Base-by-base conservation (phyloP, 2,797 vertebrate genomes). In the Anolis apletophallus region DNA sequence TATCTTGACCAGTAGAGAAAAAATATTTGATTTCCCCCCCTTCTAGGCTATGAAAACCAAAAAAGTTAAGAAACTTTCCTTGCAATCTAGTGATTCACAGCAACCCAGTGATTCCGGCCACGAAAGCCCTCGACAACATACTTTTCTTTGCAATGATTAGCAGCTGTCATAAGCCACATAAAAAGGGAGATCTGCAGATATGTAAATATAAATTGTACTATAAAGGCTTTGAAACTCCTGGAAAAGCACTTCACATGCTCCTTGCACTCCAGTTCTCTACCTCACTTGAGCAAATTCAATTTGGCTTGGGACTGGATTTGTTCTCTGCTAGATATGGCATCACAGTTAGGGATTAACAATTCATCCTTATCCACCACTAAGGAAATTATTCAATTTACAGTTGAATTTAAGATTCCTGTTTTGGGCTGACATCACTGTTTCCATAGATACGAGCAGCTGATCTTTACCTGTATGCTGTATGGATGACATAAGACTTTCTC, bases 171-270 rank as follows among this genome's bases (percentile, higher is more conserved):
- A 21, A 59, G 34, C 54, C 32, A 83, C 32, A 17, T 26, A 46
- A 55, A n/a, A 55, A 85, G 87, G 75, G 21, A 40, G 81, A 87
- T 71, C 71, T 88, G 91, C 80, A 84, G 89, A 88, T 76, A 89
- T 86, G 91, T 84, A 74, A 84, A 86, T 86, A 80, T 93, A 93
- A 89, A 91, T 93, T 85, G 13, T 19, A n/a, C 13, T 46, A 73
- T 2, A 59, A 59, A 78, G 29, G 73, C 29, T 81, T 52, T 29
- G 32, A 76, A 76, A 78, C 74, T 1, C 23, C 40, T 8, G n/a
- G 32, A 74, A 17, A 59, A 74, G 12, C 16, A 46, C 11, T 83
- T 78, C 40, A 1, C 0, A 89, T 88, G 92, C 94, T 93, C 92
- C 91, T 83, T 92, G 91, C 90, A 81, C 36, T 77, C 74, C 81